These are phyloP conservation scores for Miniopterus natalensis DNA, from an alignment of 2,113 vertebrate genomes.

Conservation along the genomic window DNA sequence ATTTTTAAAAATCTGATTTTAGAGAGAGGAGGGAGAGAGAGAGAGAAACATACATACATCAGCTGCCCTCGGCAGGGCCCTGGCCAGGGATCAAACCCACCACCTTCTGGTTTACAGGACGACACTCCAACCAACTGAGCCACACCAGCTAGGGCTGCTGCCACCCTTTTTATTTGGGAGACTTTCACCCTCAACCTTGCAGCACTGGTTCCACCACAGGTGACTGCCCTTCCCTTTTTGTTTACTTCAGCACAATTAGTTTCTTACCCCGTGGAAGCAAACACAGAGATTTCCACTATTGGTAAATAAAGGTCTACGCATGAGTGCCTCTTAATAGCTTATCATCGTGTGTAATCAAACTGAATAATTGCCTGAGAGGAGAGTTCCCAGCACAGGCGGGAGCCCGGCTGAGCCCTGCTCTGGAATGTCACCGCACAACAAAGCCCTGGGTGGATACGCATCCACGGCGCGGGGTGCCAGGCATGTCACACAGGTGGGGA, in stretches of 20 bases:
- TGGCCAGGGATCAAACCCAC: background rate
- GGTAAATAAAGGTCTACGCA: conserved; percentile 84
- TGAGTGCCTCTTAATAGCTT: conserved; percentile 85
- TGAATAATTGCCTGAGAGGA: conserved; percentile 83
- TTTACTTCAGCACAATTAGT: conserved; percentile 68
- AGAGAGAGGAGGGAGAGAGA: background rate
- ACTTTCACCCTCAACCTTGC: conserved; percentile 29
- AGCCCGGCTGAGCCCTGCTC: conserved; percentile 78
- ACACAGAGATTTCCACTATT: conserved; percentile 60
- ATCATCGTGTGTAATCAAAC: conserved; percentile 85
- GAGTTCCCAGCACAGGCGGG: conserved; percentile 72
- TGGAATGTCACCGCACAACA: conserved; percentile 82
- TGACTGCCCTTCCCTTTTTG: conserved; percentile 31
- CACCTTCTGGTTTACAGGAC: background rate
- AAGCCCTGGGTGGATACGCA: conserved; percentile 76
- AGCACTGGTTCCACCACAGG: background rate
- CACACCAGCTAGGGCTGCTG: background rate
- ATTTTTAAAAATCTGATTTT: background rate
- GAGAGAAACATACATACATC: background rate
- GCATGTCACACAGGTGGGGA: conserved; percentile 80
- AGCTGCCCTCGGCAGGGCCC: background rate
- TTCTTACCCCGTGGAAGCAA: conserved; percentile 66
- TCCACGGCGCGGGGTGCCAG: conserved; percentile 79
- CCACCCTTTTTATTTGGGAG: background rate
- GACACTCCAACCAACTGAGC: background rate